Evolutionary conservation across 2,888 invertebrate species (phyloP), one percentile per base, ranked within the genome.

Genomic region (Xestia sexstrigata): DNA sequence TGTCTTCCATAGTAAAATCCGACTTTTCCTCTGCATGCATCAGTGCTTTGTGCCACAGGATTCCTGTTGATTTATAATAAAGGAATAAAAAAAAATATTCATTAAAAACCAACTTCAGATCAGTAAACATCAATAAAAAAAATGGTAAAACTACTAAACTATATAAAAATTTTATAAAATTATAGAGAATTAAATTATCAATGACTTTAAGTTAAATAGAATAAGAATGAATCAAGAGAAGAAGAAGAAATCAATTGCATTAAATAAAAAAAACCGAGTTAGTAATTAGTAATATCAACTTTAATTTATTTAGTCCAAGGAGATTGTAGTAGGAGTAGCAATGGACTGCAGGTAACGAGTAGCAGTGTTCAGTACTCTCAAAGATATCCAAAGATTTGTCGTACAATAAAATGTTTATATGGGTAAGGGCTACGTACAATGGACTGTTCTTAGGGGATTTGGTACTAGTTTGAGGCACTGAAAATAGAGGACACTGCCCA

Each of bases 41-140:
- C 99, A 78, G 99, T 99, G 95, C 99, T 99, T 96, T 99, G 99
- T 62, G 99, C 99, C 70, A 99, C 99, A 68, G 99, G 99, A 96
- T 99, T 99, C 92, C 99, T 98, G 89, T 7, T 89, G 89, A 90
- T 74, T 63, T 42, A 42, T 80, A 71, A 55, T 23, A 23, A 66
- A 15, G 39, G 17, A 4, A 1, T 52, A 63, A 23, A 23, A 45
- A n/a, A 6, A 1, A 1, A 2, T 15, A 58, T 58, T 2, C 6
- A 26, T 26, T 58, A 15, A 58, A 26, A 58, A 58, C 55, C 26
- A 58, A 26, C 13, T 58, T 26, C 15, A 58, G 15, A 15, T 15
- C 2, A 58, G 58, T 6, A 58, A 58, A 58, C 0, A 15, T 26
- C 13, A 55, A 49, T 6, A 58, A 23, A 15, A 20, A 20, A 49